These are phyloP conservation scores for Hormiphora californensis DNA, from an alignment of 37 sponge, comb jelly and placozoan genomes.

Conservation along the genomic window DNA sequence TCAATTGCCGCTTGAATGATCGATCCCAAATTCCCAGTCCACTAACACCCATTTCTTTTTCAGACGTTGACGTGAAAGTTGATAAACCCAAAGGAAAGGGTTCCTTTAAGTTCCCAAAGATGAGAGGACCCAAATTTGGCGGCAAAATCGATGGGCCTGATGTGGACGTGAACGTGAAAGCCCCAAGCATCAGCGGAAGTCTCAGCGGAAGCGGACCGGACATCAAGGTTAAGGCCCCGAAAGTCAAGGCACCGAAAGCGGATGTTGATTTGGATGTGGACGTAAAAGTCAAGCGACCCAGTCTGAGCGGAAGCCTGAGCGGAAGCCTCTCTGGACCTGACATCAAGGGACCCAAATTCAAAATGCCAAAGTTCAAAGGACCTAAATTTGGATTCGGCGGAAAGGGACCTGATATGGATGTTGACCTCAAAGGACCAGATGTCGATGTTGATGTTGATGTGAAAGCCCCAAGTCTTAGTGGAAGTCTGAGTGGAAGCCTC, in stretches of 20 bases:
- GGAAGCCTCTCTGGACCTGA: too few species aligned
- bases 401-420: not conserved
- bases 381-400: not conserved
- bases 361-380: too few species aligned
- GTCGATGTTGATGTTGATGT: not conserved
- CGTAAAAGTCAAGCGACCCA: not conserved
- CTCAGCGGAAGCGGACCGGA: not conserved
- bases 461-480: not conserved
- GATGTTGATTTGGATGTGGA: not conserved
- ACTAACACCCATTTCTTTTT: too few species aligned
- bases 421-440: not conserved
- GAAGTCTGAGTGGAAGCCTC: not conserved
- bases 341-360: too few species aligned
- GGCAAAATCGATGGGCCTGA: not conserved
- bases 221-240: not conserved
- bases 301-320: not conserved
- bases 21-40: too few species aligned
- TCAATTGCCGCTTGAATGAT: too few species aligned
- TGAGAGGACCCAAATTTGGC: not conserved
- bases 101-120: not conserved
- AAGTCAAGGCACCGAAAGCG: conserved; percentile 29
- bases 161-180: not conserved
- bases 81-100: not conserved
- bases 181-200: not conserved
- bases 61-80: not conserved